A percentile compares a stretch with the other conserved stretches of the same genome.
Conservation (phyloP, 1,140 invertebrate genomes). For the Sinella curviseta region DNA sequence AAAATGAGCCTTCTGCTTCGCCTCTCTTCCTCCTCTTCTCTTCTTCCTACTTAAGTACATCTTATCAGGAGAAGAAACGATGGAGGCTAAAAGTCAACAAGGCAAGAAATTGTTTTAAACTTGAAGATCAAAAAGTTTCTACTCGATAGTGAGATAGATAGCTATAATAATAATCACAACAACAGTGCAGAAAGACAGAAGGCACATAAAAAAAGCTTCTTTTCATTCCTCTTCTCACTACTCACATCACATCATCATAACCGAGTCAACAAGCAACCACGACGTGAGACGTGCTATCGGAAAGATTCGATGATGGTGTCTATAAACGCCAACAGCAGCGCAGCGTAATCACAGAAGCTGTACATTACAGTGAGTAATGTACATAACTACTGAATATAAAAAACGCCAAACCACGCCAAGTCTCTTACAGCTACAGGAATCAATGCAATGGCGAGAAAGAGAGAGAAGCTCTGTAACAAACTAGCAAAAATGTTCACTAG, state of each 20-base stretch:
- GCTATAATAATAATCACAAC: no score
- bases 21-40: not conserved
- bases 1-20: not conserved
- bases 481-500: constrained; percentile 4
- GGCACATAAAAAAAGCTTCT: not conserved
- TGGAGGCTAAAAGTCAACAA: constrained; percentile 17
- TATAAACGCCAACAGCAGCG: not conserved
- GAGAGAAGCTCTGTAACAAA: no score
- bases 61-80: not conserved
- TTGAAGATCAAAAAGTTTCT: constrained; percentile 3
- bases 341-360: not conserved
- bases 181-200: not conserved
- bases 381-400: not conserved
- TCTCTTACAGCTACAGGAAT: not conserved
- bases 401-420: not conserved
- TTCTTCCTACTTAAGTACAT: not conserved
- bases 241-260: not conserved
- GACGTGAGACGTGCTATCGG: not conserved
- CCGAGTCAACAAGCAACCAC: not conserved
- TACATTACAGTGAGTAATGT: not conserved
- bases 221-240: not conserved
- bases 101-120: constrained; percentile 13
- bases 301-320: not conserved
- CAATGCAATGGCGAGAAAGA: no score
- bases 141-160: no score